Conservation (phyloP, 2,888 invertebrate genomes). For the Dicycla oo region DNA sequence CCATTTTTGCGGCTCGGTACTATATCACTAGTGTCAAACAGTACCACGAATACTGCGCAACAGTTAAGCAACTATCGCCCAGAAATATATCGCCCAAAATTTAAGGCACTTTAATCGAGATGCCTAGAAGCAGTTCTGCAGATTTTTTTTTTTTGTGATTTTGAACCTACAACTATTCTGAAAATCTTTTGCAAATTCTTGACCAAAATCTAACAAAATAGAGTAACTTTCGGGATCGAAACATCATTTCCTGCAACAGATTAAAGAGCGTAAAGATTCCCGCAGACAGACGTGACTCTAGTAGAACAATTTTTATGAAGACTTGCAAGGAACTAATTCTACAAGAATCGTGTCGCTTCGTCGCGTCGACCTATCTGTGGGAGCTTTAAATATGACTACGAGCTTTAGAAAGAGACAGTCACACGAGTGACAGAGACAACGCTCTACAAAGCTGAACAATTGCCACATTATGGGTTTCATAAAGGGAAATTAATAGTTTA, state of each 20-base stretch:
- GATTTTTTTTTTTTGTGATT: background rate
- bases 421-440: too few species aligned
- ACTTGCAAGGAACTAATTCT: too few species aligned
- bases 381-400: too few species aligned
- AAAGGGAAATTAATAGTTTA: too few species aligned
- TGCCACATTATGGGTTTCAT: too few species aligned
- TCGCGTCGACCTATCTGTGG: too few species aligned
- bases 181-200: constrained; percentile 10
- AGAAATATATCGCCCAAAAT: constrained; percentile 13
- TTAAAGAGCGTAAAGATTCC: too few species aligned
- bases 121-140: constrained; percentile 39
- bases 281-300: too few species aligned
- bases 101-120: constrained; percentile 18
- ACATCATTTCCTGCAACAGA: background rate
- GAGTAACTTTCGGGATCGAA: background rate
- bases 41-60: background rate
- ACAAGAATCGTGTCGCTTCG: too few species aligned
- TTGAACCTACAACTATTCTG: background rate
- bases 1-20: background rate
- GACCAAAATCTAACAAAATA: background rate
- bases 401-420: too few species aligned
- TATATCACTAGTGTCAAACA: background rate
- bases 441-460: too few species aligned
- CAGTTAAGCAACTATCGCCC: constrained; percentile 12
- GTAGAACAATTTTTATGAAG: too few species aligned